phyloP scores from a whole-genome alignment of 2,113 vertebrate species.

The Anguilla rostrata region DNA sequence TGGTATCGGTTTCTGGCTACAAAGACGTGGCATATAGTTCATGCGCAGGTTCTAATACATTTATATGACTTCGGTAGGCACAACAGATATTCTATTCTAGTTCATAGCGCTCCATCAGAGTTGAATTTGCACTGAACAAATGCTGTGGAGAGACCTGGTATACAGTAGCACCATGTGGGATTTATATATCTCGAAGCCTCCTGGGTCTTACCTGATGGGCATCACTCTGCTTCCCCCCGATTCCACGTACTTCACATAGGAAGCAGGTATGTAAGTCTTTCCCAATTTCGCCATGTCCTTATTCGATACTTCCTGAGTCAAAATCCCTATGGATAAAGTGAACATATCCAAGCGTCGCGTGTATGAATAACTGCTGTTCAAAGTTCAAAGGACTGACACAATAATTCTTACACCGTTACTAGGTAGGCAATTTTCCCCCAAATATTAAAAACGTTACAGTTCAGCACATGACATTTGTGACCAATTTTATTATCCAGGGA shows the following conservation, averaged over 20 bases:
- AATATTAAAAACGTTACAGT: not conserved
- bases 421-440: not conserved
- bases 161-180: not conserved
- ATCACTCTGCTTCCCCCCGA: slow-evolving; percentile 73
- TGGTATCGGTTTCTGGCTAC: not conserved
- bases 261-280: slow-evolving; percentile 68
- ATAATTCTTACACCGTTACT: not conserved
- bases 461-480: not conserved
- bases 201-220: slow-evolving; percentile 66
- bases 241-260: slow-evolving; percentile 76
- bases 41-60: too few species aligned
- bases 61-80: too few species aligned
- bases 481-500: not conserved
- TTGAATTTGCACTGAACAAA: not conserved
- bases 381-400: not conserved
- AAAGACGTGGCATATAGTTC: not conserved
- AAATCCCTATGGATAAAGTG: slow-evolving; percentile 59
- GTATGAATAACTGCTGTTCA: not conserved
- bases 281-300: slow-evolving; percentile 64
- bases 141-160: not conserved
- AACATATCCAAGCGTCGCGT: not conserved
- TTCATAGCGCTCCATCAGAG: too few species aligned
- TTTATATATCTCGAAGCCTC: not conserved
- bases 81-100: too few species aligned
- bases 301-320: slow-evolving; percentile 68